Percentiles rank a stretch among this genome's conserved stretches.
Evolutionary conservation across 2,113 vertebrate genomes (phyloP).

Genomic region (Ploceus nigricollis): DNA sequence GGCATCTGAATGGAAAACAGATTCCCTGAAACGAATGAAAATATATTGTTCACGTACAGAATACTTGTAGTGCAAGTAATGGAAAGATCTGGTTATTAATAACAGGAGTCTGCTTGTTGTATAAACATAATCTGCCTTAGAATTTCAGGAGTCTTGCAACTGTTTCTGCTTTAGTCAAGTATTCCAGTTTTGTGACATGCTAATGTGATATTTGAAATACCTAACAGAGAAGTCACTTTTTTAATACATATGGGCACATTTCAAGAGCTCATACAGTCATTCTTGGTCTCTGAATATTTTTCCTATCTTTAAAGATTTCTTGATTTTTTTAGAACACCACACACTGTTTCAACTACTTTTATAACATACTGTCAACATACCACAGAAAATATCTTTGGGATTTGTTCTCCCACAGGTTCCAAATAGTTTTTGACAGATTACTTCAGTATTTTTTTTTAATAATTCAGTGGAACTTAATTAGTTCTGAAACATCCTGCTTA

Average conservation of each 20-base stretch:
- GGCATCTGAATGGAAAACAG: constrained; percentile 49
- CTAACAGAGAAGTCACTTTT: background rate
- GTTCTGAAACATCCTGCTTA: constrained; percentile 14
- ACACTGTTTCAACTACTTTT: background rate
- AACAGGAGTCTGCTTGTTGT: constrained; percentile 36
- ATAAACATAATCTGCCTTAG: constrained; percentile 38
- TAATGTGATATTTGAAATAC: background rate
- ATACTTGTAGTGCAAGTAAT: constrained; percentile 58
- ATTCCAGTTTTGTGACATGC: constrained; percentile 14
- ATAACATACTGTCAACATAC: background rate
- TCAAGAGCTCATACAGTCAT: background rate
- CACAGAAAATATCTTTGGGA: constrained; percentile 21
- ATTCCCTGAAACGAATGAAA: constrained; percentile 15
- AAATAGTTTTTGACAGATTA: constrained; percentile 16
- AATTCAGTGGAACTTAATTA: constrained; percentile 18
- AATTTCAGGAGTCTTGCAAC: constrained; percentile 27
- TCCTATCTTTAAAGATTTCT: constrained; percentile 13
- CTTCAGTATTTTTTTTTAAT: background rate
- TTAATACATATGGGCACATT: background rate
- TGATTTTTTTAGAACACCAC: background rate
- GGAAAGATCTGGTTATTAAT: constrained; percentile 62
- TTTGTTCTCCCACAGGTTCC: background rate
- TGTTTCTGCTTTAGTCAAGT: constrained; percentile 20
- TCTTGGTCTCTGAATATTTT: constrained; percentile 38
- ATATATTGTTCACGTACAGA: background rate